Evolutionary conservation across 2,888 invertebrate genomes (phyloP), one percentile per base, ranked within the genome.

Genomic region (Drosophila leonis): DNA sequence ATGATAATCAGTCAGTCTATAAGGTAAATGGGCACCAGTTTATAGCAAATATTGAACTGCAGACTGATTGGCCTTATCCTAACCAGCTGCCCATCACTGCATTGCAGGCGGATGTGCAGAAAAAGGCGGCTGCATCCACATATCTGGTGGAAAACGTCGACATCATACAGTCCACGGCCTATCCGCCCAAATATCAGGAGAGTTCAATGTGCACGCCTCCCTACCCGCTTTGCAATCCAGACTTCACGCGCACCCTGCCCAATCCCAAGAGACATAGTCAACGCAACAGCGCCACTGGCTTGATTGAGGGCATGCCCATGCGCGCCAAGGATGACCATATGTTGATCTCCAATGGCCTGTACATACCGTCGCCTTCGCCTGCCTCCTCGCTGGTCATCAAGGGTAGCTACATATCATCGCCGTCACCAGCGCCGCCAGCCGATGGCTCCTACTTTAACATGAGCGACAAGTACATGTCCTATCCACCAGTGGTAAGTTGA

Each of bases 381-480:
- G 92, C 92, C 72, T 92, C 92, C 51, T 92, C 92, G 54, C 78
- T 92, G 80, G 91, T 92, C 42, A 92, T 92, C 60, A 92, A 92
- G 73, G 92, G 92, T 64, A 92, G 92, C 67, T 92, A 92, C 70
- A 92, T 92, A 65, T 92, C 92, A n/a, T 92, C 92, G 39, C 92
- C 92, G 1, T 92, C 92, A 18, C 92, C 92, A 15, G 92, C 92
- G 72, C 92, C 92, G 57, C 92, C 92, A 24, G 92, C 92, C 27
- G 92, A 92, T 71, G 92, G 92, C 42, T 92, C 92, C 9, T 92
- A 92, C 65, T 92, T 92, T 35, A 92, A 92, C 66, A 92, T 92
- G 92, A 92, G 92, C 75, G 92, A 92, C 80, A 92, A 92, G 68
- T 92, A 92, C 64, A 90, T 92, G 74, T 92, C 92, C 70, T 92